Evolutionary conservation across 2,888 invertebrate genomes (phyloP).

Genomic region (Drepanosiphum platanoidis): DNA sequence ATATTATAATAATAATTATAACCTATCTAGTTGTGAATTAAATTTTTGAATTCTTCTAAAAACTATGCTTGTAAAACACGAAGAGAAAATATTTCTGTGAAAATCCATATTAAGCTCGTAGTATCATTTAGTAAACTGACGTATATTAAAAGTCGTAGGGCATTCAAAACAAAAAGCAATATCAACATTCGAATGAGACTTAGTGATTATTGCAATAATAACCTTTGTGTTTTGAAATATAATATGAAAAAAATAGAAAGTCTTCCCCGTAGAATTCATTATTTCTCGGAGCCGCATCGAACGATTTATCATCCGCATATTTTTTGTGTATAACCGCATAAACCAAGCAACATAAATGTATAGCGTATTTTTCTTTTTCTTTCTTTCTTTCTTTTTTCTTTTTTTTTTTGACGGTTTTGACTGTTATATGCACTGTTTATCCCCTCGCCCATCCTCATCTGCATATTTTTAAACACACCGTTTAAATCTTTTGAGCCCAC

Average conservation of each 20-base stretch:
- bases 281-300: background rate
- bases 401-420: slow-evolving; percentile 14
- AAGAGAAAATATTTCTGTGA: background rate
- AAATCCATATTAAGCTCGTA: background rate
- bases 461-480: background rate
- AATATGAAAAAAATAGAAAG: too few relatives aligned
- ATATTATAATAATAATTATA: too few relatives aligned
- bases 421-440: slow-evolving; percentile 35
- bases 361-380: background rate
- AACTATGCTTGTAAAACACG: too few relatives aligned
- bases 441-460: background rate
- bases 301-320: slow-evolving; percentile 24
- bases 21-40: too few relatives aligned
- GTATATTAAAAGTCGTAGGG: background rate
- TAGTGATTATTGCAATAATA: background rate
- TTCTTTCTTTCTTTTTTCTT: background rate
- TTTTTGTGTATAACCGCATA: slow-evolving; percentile 7
- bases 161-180: background rate
- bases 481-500: background rate
- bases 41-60: background rate
- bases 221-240: background rate
- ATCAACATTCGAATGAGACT: background rate
- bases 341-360: background rate
- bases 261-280: slow-evolving; percentile 9
- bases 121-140: background rate